These are phyloP conservation scores for Meta bourneti DNA, from an alignment of 2,888 invertebrate genomes.

Conservation along the genomic window DNA sequence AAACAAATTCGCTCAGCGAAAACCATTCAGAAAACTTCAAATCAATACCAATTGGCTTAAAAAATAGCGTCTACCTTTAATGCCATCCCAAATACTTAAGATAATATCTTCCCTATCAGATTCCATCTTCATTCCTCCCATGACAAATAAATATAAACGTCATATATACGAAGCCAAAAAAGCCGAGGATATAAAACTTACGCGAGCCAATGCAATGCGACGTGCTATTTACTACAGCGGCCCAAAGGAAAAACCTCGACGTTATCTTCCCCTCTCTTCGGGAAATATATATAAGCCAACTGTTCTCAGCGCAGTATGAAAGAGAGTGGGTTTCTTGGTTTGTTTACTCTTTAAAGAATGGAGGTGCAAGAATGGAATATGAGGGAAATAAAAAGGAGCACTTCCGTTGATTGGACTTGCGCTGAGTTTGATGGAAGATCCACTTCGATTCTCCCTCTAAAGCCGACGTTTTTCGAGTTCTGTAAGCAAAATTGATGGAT, in stretches of 20 bases:
- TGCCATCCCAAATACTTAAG: background rate
- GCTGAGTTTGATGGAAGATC: background rate
- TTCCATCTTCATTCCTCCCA: background rate
- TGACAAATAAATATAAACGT: conserved; percentile 17
- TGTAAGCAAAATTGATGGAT: background rate
- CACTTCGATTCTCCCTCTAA: background rate
- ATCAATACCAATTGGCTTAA: background rate
- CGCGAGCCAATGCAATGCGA: conserved; percentile 21
- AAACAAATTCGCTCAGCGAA: background rate
- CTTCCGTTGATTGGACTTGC: conserved; percentile 63
- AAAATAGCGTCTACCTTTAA: background rate
- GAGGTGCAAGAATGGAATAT: conserved; percentile 56
- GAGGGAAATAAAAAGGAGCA: conserved; percentile 60
- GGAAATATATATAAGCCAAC: background rate
- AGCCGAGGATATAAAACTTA: background rate
- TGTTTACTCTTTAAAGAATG: conserved; percentile 52
- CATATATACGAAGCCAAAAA: background rate
- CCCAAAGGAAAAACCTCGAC: background rate
- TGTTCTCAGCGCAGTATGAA: conserved; percentile 7
- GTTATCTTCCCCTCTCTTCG: background rate
- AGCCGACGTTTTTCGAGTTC: background rate
- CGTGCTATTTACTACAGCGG: conserved; percentile 35
- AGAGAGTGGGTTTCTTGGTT: conserved; percentile 52
- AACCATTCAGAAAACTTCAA: background rate
- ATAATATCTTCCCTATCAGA: conserved; percentile 5